A percentile compares a stretch with the other conserved stretches of the same genome.
Evolutionary conservation across 2,797 vertebrate genomes (phyloP).

Genomic region (Dryobates pubescens): DNA sequence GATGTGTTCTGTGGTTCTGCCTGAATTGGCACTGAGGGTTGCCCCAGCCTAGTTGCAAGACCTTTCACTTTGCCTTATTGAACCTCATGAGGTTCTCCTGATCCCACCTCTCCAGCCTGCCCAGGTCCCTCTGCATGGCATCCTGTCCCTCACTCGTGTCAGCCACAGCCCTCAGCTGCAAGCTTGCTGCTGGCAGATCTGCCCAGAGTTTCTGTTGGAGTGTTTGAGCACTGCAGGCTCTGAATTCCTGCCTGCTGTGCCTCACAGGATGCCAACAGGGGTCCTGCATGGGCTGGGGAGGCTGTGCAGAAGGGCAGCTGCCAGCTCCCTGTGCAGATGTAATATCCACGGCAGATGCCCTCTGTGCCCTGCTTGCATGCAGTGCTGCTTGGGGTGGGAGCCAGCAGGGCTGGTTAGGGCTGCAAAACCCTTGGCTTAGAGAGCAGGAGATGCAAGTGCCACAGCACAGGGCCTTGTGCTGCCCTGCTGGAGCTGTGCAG

Average conservation of each 20-base stretch:
- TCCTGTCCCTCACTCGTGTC: too few relatives aligned
- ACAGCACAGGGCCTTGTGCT: background rate
- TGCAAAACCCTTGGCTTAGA: constrained; percentile 31
- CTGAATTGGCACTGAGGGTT: too few relatives aligned
- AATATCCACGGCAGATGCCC: constrained; percentile 39
- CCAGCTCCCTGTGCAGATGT: constrained; percentile 46
- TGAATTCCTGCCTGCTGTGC: background rate
- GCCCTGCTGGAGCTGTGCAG: constrained; percentile 10
- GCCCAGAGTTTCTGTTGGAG: constrained; percentile 27
- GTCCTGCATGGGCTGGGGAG: constrained; percentile 59
- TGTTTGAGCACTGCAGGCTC: background rate
- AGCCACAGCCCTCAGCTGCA: too few relatives aligned
- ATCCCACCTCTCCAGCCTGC: too few relatives aligned
- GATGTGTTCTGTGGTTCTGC: too few relatives aligned
- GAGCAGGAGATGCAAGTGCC: background rate
- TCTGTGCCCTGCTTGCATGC: constrained; percentile 46
- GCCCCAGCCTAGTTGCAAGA: too few relatives aligned
- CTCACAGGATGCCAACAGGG: constrained; percentile 53
- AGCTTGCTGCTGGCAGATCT: background rate
- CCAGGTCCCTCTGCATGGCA: too few relatives aligned
- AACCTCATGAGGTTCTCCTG: too few relatives aligned
- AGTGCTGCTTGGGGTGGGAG: constrained; percentile 14
- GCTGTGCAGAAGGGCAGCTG: constrained; percentile 24
- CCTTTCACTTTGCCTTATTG: too few relatives aligned
- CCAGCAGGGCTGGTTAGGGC: constrained; percentile 47